Evolutionary conservation across 2,113 vertebrate species (phyloP).

Genomic region (Seriola quinqueradiata): DNA sequence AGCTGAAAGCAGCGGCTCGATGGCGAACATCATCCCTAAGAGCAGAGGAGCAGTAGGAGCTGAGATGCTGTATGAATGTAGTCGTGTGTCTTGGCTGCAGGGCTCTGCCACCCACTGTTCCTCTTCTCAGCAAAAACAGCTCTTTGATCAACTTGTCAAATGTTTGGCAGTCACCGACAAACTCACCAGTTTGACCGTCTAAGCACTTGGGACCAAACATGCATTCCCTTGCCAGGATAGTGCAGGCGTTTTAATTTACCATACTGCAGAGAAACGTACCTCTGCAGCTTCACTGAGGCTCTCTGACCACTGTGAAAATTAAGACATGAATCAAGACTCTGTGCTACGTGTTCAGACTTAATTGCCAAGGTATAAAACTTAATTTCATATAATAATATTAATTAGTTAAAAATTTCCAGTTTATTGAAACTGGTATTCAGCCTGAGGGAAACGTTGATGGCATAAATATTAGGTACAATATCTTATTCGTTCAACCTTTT

Average conservation of each 20-base stretch:
- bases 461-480: no score
- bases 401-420: no score
- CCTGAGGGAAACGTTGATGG: neutral
- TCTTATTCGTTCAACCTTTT: no score
- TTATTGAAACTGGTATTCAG: no score
- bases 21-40: neutral
- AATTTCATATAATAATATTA: no score
- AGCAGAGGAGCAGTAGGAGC: neutral
- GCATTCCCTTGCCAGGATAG: slow-evolving; percentile 21
- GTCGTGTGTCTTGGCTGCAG: neutral
- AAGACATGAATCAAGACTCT: no score
- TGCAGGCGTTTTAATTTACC: slow-evolving; percentile 43
- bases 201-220: slow-evolving; percentile 27
- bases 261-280: slow-evolving; percentile 27
- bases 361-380: no score
- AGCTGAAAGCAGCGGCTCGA: neutral
- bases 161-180: slow-evolving; percentile 42
- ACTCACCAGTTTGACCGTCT: slow-evolving; percentile 31
- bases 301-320: no score
- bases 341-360: no score
- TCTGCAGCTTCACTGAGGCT: neutral
- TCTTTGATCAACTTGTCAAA: slow-evolving; percentile 57
- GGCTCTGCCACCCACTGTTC: slow-evolving; percentile 19
- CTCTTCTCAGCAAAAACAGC: slow-evolving; percentile 26
- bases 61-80: neutral